Conservation (phyloP, 2,797 vertebrate species). For the Notolepis coatsorum region DNA sequence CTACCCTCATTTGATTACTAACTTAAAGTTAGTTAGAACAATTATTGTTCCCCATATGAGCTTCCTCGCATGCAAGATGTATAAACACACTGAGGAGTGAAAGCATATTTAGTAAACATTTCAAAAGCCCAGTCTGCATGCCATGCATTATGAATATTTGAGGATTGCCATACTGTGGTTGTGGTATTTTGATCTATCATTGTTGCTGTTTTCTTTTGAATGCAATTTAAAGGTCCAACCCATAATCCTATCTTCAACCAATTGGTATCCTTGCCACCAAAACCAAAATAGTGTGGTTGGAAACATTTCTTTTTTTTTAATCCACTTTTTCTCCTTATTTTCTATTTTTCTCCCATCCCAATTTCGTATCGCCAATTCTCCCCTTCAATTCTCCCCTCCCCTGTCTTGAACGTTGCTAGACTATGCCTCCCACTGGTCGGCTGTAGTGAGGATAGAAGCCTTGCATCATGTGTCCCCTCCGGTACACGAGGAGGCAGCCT, state of each 20-base stretch:
- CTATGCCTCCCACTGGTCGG: too few species aligned
- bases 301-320: neutral
- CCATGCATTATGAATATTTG: neutral
- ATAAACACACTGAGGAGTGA: slow-evolving; percentile 40
- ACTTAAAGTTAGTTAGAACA: slow-evolving; percentile 35
- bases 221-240: neutral
- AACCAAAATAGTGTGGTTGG: slow-evolving; percentile 7
- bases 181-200: slow-evolving; percentile 26
- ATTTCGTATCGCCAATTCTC: too few species aligned
- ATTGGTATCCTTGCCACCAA: neutral
- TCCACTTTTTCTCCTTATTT: neutral
- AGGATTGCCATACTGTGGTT: slow-evolving; percentile 2
- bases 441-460: too few species aligned
- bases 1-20: slow-evolving; percentile 37
- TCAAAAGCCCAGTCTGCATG: slow-evolving; percentile 13
- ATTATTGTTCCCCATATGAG: slow-evolving; percentile 32
- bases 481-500: too few species aligned
- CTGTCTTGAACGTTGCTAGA: too few species aligned
- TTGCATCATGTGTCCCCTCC: too few species aligned
- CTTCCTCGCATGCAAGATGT: slow-evolving; percentile 33
- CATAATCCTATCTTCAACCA: slow-evolving; percentile 16
- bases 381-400: too few species aligned
- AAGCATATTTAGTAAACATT: slow-evolving; percentile 48
- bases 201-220: slow-evolving; percentile 12
- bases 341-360: too few species aligned